phyloP scores from a whole-genome alignment of 2,888 invertebrate species.

The Pseudococcus longispinus region DNA sequence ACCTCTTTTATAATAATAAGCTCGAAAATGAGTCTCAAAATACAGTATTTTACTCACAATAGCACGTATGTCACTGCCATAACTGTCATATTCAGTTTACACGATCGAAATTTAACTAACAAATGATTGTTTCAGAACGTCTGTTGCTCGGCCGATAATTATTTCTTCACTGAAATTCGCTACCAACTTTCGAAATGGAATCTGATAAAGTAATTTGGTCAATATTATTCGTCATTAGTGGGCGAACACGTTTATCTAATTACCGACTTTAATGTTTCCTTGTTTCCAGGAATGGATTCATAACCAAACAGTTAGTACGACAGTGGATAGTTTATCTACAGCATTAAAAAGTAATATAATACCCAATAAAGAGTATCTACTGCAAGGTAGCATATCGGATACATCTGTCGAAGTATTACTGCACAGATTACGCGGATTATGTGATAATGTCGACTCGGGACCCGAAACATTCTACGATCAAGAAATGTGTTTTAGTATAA shows the following conservation, averaged over 20 bases:
- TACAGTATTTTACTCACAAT: not conserved
- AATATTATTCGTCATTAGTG: not conserved
- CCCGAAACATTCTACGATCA: conserved; percentile 93
- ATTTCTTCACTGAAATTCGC: not conserved
- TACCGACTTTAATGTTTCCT: not conserved
- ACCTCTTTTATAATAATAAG: not conserved
- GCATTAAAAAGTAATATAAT: conserved; percentile 85
- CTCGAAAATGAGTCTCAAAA: not conserved
- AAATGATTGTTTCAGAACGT: not conserved
- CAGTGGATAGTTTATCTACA: conserved; percentile 78
- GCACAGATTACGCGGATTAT: conserved; percentile 87
- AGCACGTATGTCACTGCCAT: not conserved
- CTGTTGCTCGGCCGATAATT: not conserved
- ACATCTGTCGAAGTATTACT: conserved; percentile 88
- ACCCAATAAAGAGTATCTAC: conserved; percentile 90
- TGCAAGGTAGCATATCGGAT: conserved; percentile 93
- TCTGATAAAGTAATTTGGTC: not conserved
- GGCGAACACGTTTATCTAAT: not conserved
- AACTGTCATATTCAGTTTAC: not conserved
- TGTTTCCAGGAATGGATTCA: conserved; percentile 46
- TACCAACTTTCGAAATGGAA: not conserved
- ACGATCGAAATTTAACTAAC: not conserved
- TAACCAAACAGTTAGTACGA: conserved; percentile 42
- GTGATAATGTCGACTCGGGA: conserved; percentile 89
- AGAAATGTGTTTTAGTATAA: conserved; percentile 85